These are phyloP conservation scores for Periophthalmodon schlosseri DNA, from an alignment of 2,113 vertebrate genomes.

Conservation along the genomic window DNA sequence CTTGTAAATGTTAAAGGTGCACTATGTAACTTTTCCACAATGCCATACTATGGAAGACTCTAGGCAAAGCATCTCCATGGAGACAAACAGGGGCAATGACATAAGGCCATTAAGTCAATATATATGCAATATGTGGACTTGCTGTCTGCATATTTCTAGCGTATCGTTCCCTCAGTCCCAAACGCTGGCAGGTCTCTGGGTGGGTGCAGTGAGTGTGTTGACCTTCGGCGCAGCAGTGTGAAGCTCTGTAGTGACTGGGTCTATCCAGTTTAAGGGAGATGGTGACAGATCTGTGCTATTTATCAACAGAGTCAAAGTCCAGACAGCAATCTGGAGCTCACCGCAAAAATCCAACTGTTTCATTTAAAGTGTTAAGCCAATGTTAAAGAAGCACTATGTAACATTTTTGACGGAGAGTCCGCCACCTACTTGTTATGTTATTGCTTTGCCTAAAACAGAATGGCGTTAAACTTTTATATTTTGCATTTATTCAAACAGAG, in stretches of 20 bases:
- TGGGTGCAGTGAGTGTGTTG: conserved; percentile 12
- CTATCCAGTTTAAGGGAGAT: conserved; percentile 63
- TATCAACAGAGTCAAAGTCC: conserved; percentile 69
- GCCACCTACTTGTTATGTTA: too few species aligned
- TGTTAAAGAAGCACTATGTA: neutral
- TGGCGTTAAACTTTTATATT: too few species aligned
- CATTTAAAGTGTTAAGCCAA: neutral
- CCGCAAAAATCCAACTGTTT: neutral
- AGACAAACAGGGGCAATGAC: too few species aligned
- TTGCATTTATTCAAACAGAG: too few species aligned
- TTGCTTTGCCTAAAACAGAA: too few species aligned
- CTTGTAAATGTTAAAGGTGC: too few species aligned
- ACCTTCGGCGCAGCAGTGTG: conserved; percentile 40
- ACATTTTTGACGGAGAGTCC: too few species aligned
- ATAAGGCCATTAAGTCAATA: too few species aligned
- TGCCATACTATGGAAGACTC: too few species aligned
- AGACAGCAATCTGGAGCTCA: conserved; percentile 32
- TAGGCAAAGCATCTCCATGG: too few species aligned
- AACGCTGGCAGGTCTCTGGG: conserved; percentile 21
- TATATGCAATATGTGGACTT: neutral
- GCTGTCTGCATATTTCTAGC: neutral
- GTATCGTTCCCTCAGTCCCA: neutral
- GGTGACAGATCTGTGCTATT: conserved; percentile 36
- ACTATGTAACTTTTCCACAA: too few species aligned
- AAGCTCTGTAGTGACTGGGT: conserved; percentile 48